Base-by-base conservation (phyloP, 2,797 vertebrate genomes). In the Brachyrhaphis roseni region DNA sequence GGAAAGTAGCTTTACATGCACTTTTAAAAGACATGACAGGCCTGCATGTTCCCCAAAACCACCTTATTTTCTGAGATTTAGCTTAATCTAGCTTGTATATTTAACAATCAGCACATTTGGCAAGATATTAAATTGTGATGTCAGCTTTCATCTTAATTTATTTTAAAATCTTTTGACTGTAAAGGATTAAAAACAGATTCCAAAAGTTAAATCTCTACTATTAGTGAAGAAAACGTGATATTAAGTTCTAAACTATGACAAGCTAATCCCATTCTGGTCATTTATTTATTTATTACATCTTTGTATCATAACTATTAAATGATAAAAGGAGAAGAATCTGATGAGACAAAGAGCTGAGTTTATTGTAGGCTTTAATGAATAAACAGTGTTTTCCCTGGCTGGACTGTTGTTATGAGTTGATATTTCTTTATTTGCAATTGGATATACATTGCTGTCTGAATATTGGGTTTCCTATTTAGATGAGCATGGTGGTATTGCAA, bases 401-500 rank as follows among this genome's bases (percentile, higher is more conserved):
- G 39, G 23, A 43, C 5, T n/a, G 23, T 43, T n/a, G 23, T 15
- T 39, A 43, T 26, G 39, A 46, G 15, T 45, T 41, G 16, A 20
- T 55, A 41, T 41, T 68, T 26, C 36, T 23, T 41, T 26, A 31
- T 31, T 64, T 39, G 39, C 15, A 12, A 79, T 51, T 47, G 10
- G 26, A 46, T 70, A 28, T 39, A 46, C 76, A 75, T 64, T 79
- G 26, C 12, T 39, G n/a, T 77, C 41, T 80, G 75, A 80, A 70
- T 31, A 39, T 72, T 72, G 66, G 79, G 59, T 55, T 81, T 43
- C 74, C 76, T 62, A 49, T 39, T 77, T 77, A 13, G 82, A 79
- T 85, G 73, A 73, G 68, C 77, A 34, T 46, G 78, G 80, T 84
- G 79, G 36, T 74, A 78, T 75, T 78, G 77, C 79, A 87, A 75